These are phyloP conservation scores for Camponotus vicinus DNA, from an alignment of 1,140 invertebrate genomes.

Conservation along the genomic window DNA sequence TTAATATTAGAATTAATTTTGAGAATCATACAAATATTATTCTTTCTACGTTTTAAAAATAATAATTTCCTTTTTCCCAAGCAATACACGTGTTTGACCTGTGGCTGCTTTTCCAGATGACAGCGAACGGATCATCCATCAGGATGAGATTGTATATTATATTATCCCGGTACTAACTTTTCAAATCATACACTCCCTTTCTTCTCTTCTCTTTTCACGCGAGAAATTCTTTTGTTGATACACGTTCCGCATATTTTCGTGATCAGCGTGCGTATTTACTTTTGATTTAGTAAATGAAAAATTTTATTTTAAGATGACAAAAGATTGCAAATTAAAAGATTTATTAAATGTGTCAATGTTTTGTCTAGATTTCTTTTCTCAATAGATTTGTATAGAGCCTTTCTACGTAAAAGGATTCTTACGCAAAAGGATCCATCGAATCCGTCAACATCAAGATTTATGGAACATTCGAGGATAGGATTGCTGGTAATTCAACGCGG, in stretches of 20 bases:
- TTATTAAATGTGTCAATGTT: neutral
- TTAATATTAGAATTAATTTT: neutral
- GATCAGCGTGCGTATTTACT: neutral
- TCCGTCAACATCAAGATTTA: conserved; percentile 62
- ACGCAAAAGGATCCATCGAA: conserved; percentile 36
- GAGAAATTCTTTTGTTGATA: neutral
- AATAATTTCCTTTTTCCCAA: neutral
- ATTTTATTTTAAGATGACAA: neutral
- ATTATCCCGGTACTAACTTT: conserved; percentile 29
- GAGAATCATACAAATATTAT: neutral
- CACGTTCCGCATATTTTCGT: neutral
- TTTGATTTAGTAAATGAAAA: neutral
- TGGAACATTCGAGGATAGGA: conserved; percentile 45
- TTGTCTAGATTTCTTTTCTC: neutral
- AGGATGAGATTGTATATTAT: conserved; percentile 31
- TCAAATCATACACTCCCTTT: conserved; percentile 24
- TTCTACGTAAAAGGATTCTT: conserved; percentile 20
- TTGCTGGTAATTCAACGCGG: conserved; percentile 47
- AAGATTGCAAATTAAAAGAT: neutral
- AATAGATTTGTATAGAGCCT: neutral
- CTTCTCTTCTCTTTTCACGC: neutral
- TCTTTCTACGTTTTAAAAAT: neutral
- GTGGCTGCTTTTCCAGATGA: neutral
- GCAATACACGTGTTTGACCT: neutral
- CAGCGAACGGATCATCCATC: conserved; percentile 15